These are phyloP conservation scores for Trachymyrmex cornetzi DNA, from an alignment of 1,140 invertebrate species.

Conservation along the genomic window DNA sequence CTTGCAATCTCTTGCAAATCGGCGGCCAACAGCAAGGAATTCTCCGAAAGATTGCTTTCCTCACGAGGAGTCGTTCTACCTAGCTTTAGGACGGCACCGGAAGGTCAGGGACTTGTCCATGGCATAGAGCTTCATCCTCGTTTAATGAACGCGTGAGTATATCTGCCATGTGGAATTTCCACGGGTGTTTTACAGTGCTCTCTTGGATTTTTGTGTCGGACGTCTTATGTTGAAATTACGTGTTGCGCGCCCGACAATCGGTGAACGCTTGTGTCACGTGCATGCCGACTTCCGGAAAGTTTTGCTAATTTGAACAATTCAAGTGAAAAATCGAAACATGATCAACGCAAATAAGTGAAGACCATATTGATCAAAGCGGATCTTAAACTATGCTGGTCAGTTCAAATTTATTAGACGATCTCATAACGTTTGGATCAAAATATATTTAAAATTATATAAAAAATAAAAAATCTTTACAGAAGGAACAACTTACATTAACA, in stretches of 20 bases:
- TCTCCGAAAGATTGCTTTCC: neutral
- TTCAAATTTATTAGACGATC: no score
- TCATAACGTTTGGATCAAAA: no score
- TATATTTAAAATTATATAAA: no score
- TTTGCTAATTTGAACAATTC: neutral
- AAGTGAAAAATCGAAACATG: no score
- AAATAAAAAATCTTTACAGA: no score
- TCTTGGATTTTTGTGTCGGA: neutral
- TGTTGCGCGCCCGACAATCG: conserved; percentile 46
- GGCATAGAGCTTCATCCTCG: conserved; percentile 39
- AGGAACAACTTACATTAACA: no score
- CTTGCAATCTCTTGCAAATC: neutral
- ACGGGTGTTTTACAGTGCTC: conserved; percentile 4
- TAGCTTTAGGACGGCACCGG: neutral
- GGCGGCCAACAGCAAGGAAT: neutral
- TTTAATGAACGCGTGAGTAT: conserved; percentile 75
- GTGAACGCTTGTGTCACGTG: conserved; percentile 38
- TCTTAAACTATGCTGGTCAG: no score
- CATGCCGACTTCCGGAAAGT: neutral
- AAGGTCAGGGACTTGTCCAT: conserved; percentile 53
- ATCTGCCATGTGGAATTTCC: conserved; percentile 52
- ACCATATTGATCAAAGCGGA: no score
- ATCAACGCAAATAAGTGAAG: no score
- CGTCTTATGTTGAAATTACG: neutral
- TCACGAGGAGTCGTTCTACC: neutral